Base-by-base conservation (phyloP, 2,797 vertebrate genomes). In the Distichodus sexfasciatus region DNA sequence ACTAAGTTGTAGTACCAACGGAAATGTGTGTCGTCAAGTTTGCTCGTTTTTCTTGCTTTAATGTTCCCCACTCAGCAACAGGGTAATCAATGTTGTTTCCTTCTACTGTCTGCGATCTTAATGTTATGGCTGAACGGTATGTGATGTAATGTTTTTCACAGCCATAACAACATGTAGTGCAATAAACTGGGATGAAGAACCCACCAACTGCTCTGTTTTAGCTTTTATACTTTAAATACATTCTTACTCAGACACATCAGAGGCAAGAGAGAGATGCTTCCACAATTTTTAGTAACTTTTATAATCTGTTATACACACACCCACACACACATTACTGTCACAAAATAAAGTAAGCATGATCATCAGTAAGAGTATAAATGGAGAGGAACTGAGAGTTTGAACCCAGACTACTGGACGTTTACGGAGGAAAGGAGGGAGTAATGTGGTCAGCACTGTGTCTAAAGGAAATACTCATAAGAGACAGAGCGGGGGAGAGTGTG, bases 241-340 rank as follows among this genome's bases (percentile, higher is more conserved):
- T 21, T 67, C 59, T 19, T 21, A 51, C 7, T 21, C 38, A 74
- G 17, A 69, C 15, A 3, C 53, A 61, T 43, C 24, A 31, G 59
- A 58, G 38, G 38, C 53, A 9, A 26, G 43, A 23, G 44, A 29
- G 19, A 3, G 29, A 36, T 44, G 28, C 31, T 53, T 47, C 62
- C n/a, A 19, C 33, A n/a, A 35, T 31, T 31, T 36, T 44, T 64
- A 23, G 17, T 10, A 23, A 6, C 19, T 67, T 57, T 68, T 50
- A 59, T 48, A 46, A 12, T 47, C 14, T 66, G n/a, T 76, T 31
- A 44, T 28, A n/a, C 15, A 57, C 26, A 47, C 29, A 57, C 50
- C 43, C 31, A 65, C 69, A 44, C 47, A 60, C 41, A 71, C 69
- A 40, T 67, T 38, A 68, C 72, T 46, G 31, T 43, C 53, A 64